phyloP scores from a whole-genome alignment of 2,113 vertebrate genomes.

The Hassar affinis region DNA sequence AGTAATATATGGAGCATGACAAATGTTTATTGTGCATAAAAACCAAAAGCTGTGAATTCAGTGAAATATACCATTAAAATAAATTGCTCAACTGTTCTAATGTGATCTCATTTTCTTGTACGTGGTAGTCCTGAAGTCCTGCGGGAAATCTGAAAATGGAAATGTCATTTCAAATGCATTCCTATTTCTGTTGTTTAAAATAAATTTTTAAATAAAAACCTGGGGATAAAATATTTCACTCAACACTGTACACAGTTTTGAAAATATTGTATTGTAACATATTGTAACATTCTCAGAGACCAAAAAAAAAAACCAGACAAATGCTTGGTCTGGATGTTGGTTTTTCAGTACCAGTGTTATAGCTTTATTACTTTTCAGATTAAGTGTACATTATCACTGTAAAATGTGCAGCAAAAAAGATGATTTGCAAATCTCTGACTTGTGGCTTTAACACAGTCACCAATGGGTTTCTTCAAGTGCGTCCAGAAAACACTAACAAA shows the following conservation, averaged over 20 bases:
- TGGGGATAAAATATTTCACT: neutral
- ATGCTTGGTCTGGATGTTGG: neutral
- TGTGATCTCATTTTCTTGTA: neutral
- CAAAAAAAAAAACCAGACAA: neutral
- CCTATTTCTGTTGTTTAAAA: neutral
- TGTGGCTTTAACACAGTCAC: neutral
- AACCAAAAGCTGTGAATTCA: neutral
- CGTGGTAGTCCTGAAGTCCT: neutral
- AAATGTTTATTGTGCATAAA: neutral
- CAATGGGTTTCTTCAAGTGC: neutral
- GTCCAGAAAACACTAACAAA: constrained; percentile 3
- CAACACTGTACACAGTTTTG: neutral
- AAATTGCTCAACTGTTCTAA: neutral
- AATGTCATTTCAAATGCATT: too few relatives aligned
- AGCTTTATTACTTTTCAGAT: neutral
- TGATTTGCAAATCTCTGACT: constrained; percentile 7
- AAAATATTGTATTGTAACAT: neutral
- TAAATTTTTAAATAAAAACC: neutral
- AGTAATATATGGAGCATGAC: neutral
- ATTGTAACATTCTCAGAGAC: neutral
- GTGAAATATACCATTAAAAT: neutral
- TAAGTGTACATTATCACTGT: neutral
- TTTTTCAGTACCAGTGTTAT: neutral
- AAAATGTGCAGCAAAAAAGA: neutral
- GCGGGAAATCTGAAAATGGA: neutral